Base-by-base conservation (phyloP, 2,797 vertebrate genomes). In the Coccyzus lansbergi region DNA sequence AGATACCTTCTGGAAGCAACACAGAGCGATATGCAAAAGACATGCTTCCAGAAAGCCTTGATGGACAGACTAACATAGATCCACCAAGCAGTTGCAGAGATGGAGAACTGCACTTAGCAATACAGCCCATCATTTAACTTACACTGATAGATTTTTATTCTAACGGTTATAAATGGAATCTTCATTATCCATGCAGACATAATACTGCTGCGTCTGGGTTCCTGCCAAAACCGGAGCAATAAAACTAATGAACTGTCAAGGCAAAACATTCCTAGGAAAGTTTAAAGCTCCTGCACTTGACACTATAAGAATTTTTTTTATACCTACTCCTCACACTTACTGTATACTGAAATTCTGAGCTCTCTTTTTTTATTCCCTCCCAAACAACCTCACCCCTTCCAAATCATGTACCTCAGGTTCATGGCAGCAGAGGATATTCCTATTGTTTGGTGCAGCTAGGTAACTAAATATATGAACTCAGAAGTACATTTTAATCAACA, bases 211-310 rank as follows among this genome's bases (percentile, higher is more conserved):
- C 40, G 65, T 28, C 87, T 93, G 83, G 52, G 60, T 36, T 83
- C 10, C 17, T 88, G 88, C 86, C 91, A 95, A 65, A 92, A 71
- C 36, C 16, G 26, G 3, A 92, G 70, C 48, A 92, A 74, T 88
- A 82, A 92, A 94, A 83, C 44, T 86, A 86, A 86, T 85, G 48
- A 95, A 91, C 55, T 92, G 77, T 64, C 94, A 94, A 84, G 87
- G 51, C 33, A 94, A 93, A 92, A 84, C 36, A 79, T 77, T 86
- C 34, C 83, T 94, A 74, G 70, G 48, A 36, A 96, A 88, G 80
- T 86, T 93, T 82, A 68, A 91, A 93, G 72, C 67, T 33, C 26
- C 59, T 49, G 22, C 24, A 46, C 44, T 88, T 86, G 74, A 79
- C 59, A 86, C 9, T 1, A 0, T 9, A 64, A 11, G 6, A 65